Conservation (phyloP, 2,797 vertebrate genomes). For the Brachymystax lenok region DNA sequence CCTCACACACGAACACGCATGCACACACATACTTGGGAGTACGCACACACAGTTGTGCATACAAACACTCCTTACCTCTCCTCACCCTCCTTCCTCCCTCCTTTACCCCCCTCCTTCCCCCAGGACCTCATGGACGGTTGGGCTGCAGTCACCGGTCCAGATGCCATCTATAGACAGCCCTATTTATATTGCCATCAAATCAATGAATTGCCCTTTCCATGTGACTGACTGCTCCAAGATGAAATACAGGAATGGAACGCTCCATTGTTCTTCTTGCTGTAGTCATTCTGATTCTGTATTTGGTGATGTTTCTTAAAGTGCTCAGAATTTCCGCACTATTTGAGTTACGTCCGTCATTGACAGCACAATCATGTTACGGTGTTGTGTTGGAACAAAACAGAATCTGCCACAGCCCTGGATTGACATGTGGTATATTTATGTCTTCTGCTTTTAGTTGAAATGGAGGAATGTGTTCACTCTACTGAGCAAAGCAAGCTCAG, state of each 20-base stretch:
- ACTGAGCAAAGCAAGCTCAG: background rate
- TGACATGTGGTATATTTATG: background rate
- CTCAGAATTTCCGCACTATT: background rate
- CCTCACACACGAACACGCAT: conserved; percentile 1
- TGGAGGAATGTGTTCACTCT: background rate
- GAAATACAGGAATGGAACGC: background rate
- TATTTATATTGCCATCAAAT: conserved; percentile 42
- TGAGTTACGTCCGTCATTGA: background rate
- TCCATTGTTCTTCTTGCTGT: conserved; percentile 17
- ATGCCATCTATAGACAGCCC: conserved; percentile 15
- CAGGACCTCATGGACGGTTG: too few species aligned
- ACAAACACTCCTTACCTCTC: background rate
- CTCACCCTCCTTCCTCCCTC: too few species aligned
- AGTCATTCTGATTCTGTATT: conserved; percentile 19
- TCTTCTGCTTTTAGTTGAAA: background rate
- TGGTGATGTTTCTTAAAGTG: background rate
- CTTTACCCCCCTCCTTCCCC: background rate
- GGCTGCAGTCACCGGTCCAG: background rate
- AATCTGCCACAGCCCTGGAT: background rate
- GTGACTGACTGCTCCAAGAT: conserved; percentile 4
- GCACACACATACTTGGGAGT: background rate
- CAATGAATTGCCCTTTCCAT: conserved; percentile 41
- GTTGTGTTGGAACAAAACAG: background rate
- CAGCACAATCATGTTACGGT: background rate
- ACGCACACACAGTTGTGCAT: background rate